Evolutionary conservation across 1,140 invertebrate genomes (phyloP).

Genomic region (Pseudomyrmex dendroicus): DNA sequence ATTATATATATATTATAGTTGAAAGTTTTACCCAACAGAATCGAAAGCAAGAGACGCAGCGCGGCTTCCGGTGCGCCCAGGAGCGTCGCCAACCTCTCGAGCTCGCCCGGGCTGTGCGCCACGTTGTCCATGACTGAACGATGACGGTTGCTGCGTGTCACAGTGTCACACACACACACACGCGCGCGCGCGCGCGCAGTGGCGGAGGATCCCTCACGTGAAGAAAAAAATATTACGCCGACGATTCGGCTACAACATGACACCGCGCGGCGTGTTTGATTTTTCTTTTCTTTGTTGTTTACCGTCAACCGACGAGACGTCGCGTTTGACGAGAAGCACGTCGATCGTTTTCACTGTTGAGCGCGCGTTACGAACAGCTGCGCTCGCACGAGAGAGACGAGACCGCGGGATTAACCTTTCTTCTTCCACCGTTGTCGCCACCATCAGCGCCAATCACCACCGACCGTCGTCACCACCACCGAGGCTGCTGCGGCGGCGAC

Average conservation of each 20-base stretch:
- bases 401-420: constrained; percentile 30
- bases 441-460: constrained; percentile 1
- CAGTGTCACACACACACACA: too few species aligned
- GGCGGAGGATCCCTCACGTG: too few species aligned
- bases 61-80: constrained; percentile 87
- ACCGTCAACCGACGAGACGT: background rate
- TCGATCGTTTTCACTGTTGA: background rate
- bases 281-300: background rate
- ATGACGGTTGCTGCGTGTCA: too few species aligned
- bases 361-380: background rate
- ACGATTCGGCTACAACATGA: background rate
- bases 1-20: too few species aligned
- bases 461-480: too few species aligned
- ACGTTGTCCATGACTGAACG: constrained; percentile 36
- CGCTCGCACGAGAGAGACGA: background rate
- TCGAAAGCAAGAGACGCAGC: constrained; percentile 88
- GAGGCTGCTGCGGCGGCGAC: background rate
- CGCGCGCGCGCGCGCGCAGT: too few species aligned
- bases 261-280: too few species aligned
- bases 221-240: too few species aligned
- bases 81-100: constrained; percentile 74
- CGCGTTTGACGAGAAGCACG: background rate
- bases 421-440: constrained; percentile 37
- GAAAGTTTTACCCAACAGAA: constrained; percentile 87
- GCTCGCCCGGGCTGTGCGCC: background rate